phyloP scores from a whole-genome alignment of 2,113 vertebrate genomes.

The Scomber japonicus region DNA sequence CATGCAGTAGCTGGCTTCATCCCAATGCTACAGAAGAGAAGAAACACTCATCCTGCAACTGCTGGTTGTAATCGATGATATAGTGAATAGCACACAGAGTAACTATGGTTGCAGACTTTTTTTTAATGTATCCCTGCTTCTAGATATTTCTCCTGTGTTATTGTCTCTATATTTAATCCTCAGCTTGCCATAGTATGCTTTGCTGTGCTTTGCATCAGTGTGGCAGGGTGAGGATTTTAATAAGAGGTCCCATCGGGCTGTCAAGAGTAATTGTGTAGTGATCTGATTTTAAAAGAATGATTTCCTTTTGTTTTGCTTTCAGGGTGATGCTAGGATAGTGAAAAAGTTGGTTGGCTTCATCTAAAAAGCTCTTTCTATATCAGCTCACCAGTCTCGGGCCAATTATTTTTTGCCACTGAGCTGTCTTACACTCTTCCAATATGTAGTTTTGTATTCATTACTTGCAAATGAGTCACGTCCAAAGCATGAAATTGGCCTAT shows the following conservation, averaged over 20 bases:
- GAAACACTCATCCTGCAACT: constrained; percentile 1
- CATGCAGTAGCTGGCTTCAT: constrained; percentile 24
- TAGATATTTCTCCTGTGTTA: constrained; percentile 12
- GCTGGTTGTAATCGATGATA: background rate
- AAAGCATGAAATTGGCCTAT: constrained; percentile 19
- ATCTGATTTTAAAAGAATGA: constrained; percentile 61
- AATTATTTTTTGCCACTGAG: constrained; percentile 11
- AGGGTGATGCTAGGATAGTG: constrained; percentile 18
- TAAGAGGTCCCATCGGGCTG: constrained; percentile 54
- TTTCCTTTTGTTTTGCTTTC: constrained; percentile 48
- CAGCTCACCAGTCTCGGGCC: constrained; percentile 5
- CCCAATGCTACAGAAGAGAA: background rate
- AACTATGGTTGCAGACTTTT: background rate
- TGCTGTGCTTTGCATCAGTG: constrained; percentile 28
- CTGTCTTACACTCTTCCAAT: background rate
- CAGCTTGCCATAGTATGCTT: background rate
- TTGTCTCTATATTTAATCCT: constrained; percentile 57
- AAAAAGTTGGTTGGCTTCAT: constrained; percentile 2
- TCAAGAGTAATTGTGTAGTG: constrained; percentile 62
- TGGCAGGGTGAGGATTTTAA: constrained; percentile 65
- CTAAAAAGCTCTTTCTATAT: constrained; percentile 21
- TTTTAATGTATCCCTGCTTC: background rate
- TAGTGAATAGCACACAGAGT: background rate
- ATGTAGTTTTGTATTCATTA: constrained; percentile 27
- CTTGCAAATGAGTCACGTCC: constrained; percentile 17